Conservation (phyloP, 2,113 vertebrate genomes). For the Tamias sibiricus region DNA sequence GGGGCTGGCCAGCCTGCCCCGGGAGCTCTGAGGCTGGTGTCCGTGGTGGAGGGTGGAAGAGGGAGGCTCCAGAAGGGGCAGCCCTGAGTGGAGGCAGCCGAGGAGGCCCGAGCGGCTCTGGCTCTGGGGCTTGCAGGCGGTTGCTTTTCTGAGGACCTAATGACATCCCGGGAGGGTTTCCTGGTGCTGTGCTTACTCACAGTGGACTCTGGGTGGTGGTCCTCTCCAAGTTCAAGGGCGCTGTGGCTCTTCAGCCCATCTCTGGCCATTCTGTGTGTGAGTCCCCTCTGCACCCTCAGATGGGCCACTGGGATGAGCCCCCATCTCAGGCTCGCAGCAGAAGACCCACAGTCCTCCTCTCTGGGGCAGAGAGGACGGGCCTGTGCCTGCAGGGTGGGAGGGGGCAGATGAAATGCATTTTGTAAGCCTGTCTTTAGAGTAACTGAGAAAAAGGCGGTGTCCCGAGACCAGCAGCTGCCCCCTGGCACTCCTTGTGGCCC, state of each 20-base stretch:
- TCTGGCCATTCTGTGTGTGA: fast-evolving
- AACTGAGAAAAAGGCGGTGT: background rate
- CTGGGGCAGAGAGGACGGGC: background rate
- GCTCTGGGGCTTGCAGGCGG: fast-evolving
- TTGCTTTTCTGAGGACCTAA: background rate
- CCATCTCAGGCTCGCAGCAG: background rate
- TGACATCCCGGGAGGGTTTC: background rate
- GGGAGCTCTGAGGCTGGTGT: background rate
- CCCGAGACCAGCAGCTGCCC: background rate
- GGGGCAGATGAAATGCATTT: fast-evolving
- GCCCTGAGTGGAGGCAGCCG: background rate
- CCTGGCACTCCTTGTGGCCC: too few relatives aligned
- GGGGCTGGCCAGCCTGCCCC: background rate
- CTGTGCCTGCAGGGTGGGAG: background rate
- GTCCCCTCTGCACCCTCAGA: background rate
- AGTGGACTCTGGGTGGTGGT: background rate
- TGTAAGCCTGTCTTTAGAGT: background rate
- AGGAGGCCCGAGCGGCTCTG: background rate
- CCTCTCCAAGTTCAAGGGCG: background rate
- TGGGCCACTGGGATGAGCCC: too few relatives aligned
- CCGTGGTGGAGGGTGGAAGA: background rate
- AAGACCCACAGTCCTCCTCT: too few relatives aligned
- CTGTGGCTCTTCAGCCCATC: too few relatives aligned
- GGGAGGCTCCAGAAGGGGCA: background rate
- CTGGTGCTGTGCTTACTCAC: background rate